Base-by-base conservation (phyloP, 2,113 vertebrate genomes). In the Cebidichthys violaceus region DNA sequence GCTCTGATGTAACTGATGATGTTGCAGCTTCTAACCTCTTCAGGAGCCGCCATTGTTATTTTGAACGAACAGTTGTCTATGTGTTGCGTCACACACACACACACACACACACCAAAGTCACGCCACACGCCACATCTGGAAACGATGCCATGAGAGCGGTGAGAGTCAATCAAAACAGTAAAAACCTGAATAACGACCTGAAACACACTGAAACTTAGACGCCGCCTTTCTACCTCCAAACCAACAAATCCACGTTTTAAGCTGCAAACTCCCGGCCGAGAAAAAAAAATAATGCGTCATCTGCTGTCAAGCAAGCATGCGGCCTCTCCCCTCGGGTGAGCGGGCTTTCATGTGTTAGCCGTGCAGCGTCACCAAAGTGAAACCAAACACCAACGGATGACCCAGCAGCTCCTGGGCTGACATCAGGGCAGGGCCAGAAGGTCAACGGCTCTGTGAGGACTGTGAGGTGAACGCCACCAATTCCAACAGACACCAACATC, bases 401-500 rank as follows among this genome's bases (percentile, higher is more conserved):
- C 69, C 70, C n/a, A n/a, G 4, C 73, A 70, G 84, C 81, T 88
- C 20, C 83, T 64, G 73, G 69, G 81, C 41, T 82, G 86, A 91
- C 84, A 85, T 15, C 4, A 54, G 75, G 84, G 85, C 77, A 81
- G 77, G 81, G 75, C 62, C 62, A 79, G 60, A 67, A 67, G 70
- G 79, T 87, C 47, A 14, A 31, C 29, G 29, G 33, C 47, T 67
- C 61, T 15, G 70, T 15, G 70, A 73, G 50, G 74, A 50, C 73
- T 29, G 52, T 1, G 64, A 83, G 86, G 78, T 82, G 77, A 90
- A 83, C 22, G 73, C 76, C 70, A 83, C 73, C 77, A n/a, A 52
- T n/a, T 76, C 74, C 35, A 59, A 37, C 85, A 64, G 64, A 70
- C 52, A 65, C 52, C 43, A 39, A 91, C 94, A 94, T 94, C 90